phyloP scores from a whole-genome alignment of 2,797 vertebrate genomes.

The Podargus strigoides region DNA sequence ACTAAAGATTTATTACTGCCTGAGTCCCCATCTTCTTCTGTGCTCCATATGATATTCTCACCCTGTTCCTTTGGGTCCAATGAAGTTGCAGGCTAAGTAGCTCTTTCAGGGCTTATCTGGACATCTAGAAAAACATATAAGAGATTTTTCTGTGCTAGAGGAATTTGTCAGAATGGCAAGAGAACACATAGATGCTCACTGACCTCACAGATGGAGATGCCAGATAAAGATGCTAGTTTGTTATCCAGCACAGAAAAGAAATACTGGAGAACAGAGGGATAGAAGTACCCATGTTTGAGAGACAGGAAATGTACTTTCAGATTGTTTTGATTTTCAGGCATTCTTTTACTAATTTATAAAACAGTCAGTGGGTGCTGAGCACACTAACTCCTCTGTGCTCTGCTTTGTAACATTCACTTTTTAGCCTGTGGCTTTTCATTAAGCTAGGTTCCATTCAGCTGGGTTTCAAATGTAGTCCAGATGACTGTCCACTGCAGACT shows the following conservation, averaged over 20 bases:
- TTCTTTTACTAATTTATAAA: constrained; percentile 27
- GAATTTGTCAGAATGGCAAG: not conserved
- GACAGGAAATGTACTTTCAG: constrained; percentile 13
- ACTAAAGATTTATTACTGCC: not conserved
- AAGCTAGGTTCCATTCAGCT: not conserved
- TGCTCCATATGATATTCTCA: not conserved
- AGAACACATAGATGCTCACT: not conserved
- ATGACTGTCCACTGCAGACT: constrained; percentile 34
- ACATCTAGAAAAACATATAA: not conserved
- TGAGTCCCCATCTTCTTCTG: not conserved
- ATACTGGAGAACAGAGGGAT: not conserved
- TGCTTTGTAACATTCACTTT: constrained; percentile 28
- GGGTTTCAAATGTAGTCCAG: constrained; percentile 11
- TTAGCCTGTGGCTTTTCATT: constrained; percentile 32
- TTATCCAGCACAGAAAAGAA: not conserved
- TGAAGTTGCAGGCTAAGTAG: not conserved
- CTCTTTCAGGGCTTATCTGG: not conserved
- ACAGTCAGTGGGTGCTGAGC: not conserved
- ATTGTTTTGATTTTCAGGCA: constrained; percentile 34
- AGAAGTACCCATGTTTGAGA: not conserved
- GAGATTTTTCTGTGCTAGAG: not conserved
- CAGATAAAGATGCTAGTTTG: not conserved
- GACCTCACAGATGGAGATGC: not conserved
- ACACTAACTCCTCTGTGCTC: not conserved
- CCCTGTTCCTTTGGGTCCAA: not conserved